Base-by-base conservation (phyloP, 2,113 vertebrate species). In the Actenoides hombroni region DNA sequence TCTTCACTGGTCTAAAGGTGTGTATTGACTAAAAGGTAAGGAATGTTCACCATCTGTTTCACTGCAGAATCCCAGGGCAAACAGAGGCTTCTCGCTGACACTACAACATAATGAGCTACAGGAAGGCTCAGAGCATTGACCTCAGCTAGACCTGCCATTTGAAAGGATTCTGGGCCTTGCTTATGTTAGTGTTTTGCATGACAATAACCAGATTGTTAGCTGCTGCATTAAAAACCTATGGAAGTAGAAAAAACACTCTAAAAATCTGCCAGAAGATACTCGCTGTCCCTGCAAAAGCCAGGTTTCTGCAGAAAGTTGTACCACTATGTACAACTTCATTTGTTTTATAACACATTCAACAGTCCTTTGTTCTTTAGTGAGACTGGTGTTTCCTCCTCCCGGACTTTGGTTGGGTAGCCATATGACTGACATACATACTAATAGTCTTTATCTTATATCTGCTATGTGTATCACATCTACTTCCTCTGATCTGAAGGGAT, bases 1-100 rank as follows among this genome's bases (percentile, higher is more conserved):
- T 28, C 69, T 86, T 39, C 89, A 56, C 15, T 1, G 1, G 20
- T 53, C 28, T 77, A 86, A 88, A 83, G 68, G 86, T 94, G 65
- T 29, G 25, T 71, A 67, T 29, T 51, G 64, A 90, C 60, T 67
- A 59, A 92, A 88, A 60, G 39, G 56, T 81, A 92, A 94, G 71
- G 71, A 88, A 68, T 8, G 16, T 31, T 51, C 29, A 48, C 12
- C 57, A 25, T 56, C 56, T 81, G 37, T 48, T 35, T 84, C 49
- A 6, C 60, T 60, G 69, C 33, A 65, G 77, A 73, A 77, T 46
- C 79, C 56, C 64, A 10, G 18, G 39, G 56, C 48, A 81, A 57
- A 23, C 13, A 64, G 46, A 78, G 25, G n/a, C 9, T 88, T 83
- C 80, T 56, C 59, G 19, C 11, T 88, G 76, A 63, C 51, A 17